Evolutionary conservation across 2,888 invertebrate genomes (phyloP).

Genomic region (Antheraea assamensis): DNA sequence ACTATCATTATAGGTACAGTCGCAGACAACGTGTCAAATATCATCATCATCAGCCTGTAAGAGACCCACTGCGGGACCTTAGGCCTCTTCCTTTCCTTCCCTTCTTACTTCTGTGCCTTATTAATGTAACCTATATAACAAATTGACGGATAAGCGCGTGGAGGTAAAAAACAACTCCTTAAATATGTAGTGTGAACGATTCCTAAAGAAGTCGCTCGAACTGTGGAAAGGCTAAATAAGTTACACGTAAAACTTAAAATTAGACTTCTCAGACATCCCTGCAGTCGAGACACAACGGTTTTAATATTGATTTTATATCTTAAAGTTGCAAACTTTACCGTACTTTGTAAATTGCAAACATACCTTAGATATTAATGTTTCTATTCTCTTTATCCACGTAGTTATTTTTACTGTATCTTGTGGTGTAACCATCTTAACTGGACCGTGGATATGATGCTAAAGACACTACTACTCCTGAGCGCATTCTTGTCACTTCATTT

Average conservation of each 20-base stretch:
- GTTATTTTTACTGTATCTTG: not conserved
- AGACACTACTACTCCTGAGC: too few relatives aligned
- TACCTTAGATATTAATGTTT: not conserved
- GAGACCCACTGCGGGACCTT: too few relatives aligned
- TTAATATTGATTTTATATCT: conserved; percentile 18
- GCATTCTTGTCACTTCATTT: too few relatives aligned
- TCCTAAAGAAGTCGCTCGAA: not conserved
- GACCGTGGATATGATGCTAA: too few relatives aligned
- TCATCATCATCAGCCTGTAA: too few relatives aligned
- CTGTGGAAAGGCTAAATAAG: conserved; percentile 31
- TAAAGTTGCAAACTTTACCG: not conserved
- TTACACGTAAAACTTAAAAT: conserved; percentile 33
- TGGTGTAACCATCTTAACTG: too few relatives aligned
- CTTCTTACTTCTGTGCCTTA: too few relatives aligned
- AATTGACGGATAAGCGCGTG: too few relatives aligned
- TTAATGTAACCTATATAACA: too few relatives aligned
- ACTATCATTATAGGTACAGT: too few relatives aligned
- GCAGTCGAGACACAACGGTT: conserved; percentile 13
- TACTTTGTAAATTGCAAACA: not conserved
- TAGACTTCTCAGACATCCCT: conserved; percentile 24
- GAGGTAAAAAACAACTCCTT: not conserved
- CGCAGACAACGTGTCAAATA: too few relatives aligned
- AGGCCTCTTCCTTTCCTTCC: too few relatives aligned
- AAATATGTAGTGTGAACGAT: conserved; percentile 14
- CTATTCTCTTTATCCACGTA: not conserved